Evolutionary conservation across 92 coral and sea anemone genomes (phyloP), one percentile per base, ranked within the genome.

Genomic region (Epizoanthus fatuus): DNA sequence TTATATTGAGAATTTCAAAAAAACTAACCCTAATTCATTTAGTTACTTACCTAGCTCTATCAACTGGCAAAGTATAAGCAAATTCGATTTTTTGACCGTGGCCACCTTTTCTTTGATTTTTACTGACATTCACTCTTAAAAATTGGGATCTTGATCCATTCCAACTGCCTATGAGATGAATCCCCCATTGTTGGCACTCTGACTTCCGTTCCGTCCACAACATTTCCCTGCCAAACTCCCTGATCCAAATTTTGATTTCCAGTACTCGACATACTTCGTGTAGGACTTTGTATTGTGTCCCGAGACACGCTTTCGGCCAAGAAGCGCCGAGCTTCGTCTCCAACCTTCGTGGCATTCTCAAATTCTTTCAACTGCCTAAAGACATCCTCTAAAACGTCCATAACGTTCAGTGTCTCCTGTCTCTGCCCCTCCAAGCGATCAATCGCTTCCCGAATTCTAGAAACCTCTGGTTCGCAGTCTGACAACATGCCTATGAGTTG

Each of bases 91-190:
- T 22, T 22, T 22, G 25, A 22, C 25, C 25, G 25, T 22, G 25
- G 25, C 25, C 25, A 22, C 25, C 0, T 22, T 22, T 22, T 22
- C 25, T 22, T 22, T 0, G 25, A 22, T 22, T 22, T 0, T 22
- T 22, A 22, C 25, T 22, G 25, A 22, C 25, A 22, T 22, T 22
- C 25, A 22, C 25, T 22, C 25, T 22, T 22, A 22, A 22, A 90
- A 22, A 57, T 66, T 2, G 68, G 93, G 44, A 86, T 86, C 38
- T 72, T 64, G 13, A 90, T 86, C 74, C 87, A 45, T 56, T 81
- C 90, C 15, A 86, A 47, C 32, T 90, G 90, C 47, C 75, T 57
- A 35, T 89, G 81, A 10, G 87, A 65, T 20, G 42, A 69, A 80
- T 69, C 55, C 29, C 74, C 67, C 65, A 39, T 52, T 80, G 19